These are phyloP conservation scores for Cinclus mexicanus DNA, from an alignment of 2,113 vertebrate genomes.

Conservation along the genomic window DNA sequence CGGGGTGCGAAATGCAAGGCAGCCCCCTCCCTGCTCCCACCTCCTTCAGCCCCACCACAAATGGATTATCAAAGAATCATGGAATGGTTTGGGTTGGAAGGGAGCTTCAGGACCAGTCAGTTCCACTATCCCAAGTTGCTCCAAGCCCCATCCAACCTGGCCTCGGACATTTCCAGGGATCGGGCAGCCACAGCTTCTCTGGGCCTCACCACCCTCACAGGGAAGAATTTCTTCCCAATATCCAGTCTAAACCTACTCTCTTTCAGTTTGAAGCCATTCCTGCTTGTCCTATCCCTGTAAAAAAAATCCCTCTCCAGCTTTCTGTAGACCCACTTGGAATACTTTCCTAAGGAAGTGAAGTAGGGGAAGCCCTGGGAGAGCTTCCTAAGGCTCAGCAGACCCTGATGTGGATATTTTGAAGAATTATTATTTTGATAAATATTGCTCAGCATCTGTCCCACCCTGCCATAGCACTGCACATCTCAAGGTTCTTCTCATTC, in stretches of 20 bases:
- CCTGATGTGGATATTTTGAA: not conserved
- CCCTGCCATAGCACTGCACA: not conserved
- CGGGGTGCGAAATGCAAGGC: not conserved
- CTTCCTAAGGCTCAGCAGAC: not conserved
- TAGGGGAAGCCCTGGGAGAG: not conserved
- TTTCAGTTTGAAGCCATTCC: not conserved
- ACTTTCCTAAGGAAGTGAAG: not conserved
- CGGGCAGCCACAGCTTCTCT: not conserved
- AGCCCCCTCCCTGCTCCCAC: not conserved
- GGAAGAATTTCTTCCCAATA: not conserved
- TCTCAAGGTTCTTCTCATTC: not conserved
- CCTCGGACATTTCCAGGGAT: not conserved
- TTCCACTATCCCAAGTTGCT: not conserved
- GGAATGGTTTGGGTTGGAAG: not conserved
- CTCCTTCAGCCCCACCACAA: not conserved
- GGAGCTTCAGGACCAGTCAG: not conserved
- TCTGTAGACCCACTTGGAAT: not conserved
- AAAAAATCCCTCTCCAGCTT: not conserved
- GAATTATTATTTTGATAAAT: not conserved
- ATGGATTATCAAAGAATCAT: not conserved
- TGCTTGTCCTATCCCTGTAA: not conserved
- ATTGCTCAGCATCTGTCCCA: not conserved
- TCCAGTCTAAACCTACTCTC: not conserved
- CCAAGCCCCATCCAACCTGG: rapidly evolving
- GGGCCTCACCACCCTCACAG: not conserved